These are phyloP conservation scores for Corythaixoides concolor DNA, from an alignment of 2,113 vertebrate species.

Conservation along the genomic window DNA sequence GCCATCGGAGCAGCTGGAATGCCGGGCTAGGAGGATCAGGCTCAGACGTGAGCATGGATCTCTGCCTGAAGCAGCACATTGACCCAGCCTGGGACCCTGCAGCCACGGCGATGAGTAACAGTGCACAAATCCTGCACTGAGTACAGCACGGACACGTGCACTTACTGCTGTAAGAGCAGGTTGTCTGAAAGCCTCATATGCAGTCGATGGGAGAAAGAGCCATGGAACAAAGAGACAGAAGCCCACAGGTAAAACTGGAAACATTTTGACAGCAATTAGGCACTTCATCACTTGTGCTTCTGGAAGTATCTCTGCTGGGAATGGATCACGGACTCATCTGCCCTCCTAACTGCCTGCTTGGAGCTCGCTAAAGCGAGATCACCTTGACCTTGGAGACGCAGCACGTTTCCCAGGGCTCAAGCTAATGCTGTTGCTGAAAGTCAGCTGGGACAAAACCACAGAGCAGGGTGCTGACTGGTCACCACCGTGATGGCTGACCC, in stretches of 20 bases:
- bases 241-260: neutral
- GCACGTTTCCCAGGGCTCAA: neutral
- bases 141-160: rapidly evolving
- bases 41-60: neutral
- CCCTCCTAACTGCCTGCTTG: neutral
- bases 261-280: neutral
- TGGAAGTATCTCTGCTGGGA: neutral
- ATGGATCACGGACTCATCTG: neutral
- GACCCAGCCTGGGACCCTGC: rapidly evolving
- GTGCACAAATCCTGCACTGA: neutral
- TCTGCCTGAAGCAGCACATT: neutral
- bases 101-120: rapidly evolving
- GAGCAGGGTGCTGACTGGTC: neutral
- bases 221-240: neutral
- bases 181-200: neutral
- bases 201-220: rapidly evolving
- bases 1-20: neutral
- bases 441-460: neutral
- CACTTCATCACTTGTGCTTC: neutral
- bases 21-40: neutral
- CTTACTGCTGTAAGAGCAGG: neutral
- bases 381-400: neutral
- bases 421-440: neutral
- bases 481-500: neutral
- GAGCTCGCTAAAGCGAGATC: neutral